A percentile compares a stretch with the other conserved stretches of the same genome.
Evolutionary conservation across 1,140 invertebrate species (phyloP).

Genomic region (Laupala kohalensis): DNA sequence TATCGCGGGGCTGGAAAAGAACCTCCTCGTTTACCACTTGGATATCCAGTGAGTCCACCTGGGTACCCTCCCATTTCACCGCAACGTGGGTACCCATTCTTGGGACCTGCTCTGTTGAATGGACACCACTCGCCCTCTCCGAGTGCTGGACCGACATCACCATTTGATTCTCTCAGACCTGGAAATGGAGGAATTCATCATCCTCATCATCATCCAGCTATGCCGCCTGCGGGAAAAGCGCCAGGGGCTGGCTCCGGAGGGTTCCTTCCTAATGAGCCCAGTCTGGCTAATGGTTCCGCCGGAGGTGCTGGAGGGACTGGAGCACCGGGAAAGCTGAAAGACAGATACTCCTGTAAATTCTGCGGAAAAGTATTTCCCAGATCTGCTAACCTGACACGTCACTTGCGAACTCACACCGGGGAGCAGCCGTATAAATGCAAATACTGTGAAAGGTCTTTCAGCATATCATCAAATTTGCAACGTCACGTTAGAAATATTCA

Average conservation of each 20-base stretch:
- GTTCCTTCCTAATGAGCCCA: constrained; percentile 21
- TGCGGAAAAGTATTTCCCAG: constrained; percentile 96
- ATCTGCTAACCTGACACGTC: constrained; percentile 94
- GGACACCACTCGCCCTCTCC: constrained; percentile 26
- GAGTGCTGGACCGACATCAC: constrained; percentile 20
- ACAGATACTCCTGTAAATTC: constrained; percentile 95
- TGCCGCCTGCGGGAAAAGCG: constrained; percentile 11
- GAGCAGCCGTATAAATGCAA: constrained; percentile 97
- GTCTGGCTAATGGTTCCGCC: constrained; percentile 20
- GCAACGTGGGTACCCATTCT: constrained; percentile 26
- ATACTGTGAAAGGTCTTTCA: constrained; percentile 96
- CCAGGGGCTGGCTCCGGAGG: background rate
- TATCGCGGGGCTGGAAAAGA: constrained; percentile 43
- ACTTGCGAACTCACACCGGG: too few relatives aligned
- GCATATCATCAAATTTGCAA: constrained; percentile 96
- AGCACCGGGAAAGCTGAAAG: constrained; percentile 52
- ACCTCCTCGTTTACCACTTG: constrained; percentile 30
- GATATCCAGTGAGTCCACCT: constrained; percentile 29
- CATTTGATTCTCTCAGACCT: constrained; percentile 34
- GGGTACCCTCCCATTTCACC: constrained; percentile 22
- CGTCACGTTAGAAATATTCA: constrained; percentile 99
- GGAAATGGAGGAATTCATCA: constrained; percentile 2
- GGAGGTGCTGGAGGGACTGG: constrained; percentile 24
- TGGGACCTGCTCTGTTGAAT: constrained; percentile 26
- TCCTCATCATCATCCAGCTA: constrained; percentile 23